phyloP scores from a whole-genome alignment of 2,888 invertebrate species.

The Ophion obscuratus region DNA sequence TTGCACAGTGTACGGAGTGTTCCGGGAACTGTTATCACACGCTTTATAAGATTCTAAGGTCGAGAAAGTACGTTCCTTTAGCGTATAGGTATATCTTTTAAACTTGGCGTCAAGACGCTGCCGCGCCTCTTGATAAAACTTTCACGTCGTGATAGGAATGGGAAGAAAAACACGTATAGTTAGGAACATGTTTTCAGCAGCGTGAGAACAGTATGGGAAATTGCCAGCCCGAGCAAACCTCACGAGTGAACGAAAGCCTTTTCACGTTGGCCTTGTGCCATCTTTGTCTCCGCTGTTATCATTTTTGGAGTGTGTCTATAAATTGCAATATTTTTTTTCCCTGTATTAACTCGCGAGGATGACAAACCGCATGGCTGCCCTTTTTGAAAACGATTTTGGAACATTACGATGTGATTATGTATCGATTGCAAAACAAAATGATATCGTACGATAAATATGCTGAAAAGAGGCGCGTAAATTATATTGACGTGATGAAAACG shows the following conservation, averaged over 20 bases:
- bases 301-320: slow-evolving; percentile 23
- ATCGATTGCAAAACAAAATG: neutral
- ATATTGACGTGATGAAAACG: too few species aligned
- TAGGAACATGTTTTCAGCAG: slow-evolving; percentile 51
- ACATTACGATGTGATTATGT: neutral
- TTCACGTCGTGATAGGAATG: slow-evolving; percentile 27
- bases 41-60: slow-evolving; percentile 47
- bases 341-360: neutral
- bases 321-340: slow-evolving; percentile 2
- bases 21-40: slow-evolving; percentile 59
- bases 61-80: slow-evolving; percentile 43
- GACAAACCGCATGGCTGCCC: neutral
- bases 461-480: too few species aligned
- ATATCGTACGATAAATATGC: neutral
- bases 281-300: slow-evolving; percentile 7
- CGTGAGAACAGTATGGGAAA: slow-evolving; percentile 48
- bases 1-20: slow-evolving; percentile 38
- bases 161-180: slow-evolving; percentile 55
- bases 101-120: neutral
- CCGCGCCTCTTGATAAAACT: slow-evolving; percentile 12
- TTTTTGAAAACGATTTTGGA: neutral
- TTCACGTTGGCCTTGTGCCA: slow-evolving; percentile 58
- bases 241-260: slow-evolving; percentile 11
- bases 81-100: neutral
- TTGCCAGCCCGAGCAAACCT: slow-evolving; percentile 41